Conservation (phyloP, 2,797 vertebrate species). For the Fringilla coelebs region DNA sequence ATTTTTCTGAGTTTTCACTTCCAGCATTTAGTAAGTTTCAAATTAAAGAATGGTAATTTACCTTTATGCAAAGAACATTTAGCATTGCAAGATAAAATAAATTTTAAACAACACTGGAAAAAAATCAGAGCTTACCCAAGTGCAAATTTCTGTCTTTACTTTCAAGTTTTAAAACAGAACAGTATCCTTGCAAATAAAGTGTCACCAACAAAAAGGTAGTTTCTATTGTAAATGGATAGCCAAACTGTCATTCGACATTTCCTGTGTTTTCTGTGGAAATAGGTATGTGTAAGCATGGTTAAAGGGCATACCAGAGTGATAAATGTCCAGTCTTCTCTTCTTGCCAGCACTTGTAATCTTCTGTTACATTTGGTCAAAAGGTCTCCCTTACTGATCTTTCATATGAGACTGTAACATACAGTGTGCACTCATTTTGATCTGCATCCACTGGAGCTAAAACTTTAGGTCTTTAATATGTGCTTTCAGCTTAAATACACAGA, state of each 20-base stretch:
- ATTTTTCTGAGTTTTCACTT: not conserved
- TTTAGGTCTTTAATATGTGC: not conserved
- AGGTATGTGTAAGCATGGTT: not conserved
- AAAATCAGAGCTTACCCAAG: not conserved
- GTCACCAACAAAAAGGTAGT: not conserved
- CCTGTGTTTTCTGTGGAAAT: not conserved
- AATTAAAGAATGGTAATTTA: not conserved
- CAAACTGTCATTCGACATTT: not conserved
- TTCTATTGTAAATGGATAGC: not conserved
- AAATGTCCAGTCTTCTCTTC: not conserved
- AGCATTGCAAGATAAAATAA: not conserved
- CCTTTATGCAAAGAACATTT: not conserved
- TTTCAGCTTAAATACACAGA: not conserved
- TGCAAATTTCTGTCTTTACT: not conserved
- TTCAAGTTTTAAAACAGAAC: not conserved
- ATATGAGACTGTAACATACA: not conserved
- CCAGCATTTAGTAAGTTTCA: not conserved
- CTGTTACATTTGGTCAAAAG: not conserved
- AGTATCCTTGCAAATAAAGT: fast-evolving
- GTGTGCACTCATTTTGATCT: not conserved
- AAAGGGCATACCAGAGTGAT: not conserved
- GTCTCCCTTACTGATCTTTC: not conserved
- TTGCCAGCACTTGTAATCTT: not conserved
- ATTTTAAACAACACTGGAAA: not conserved
- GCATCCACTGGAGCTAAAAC: not conserved